Evolutionary conservation across 64 coral and sea anemone genomes (phyloP), one percentile per base, ranked within the genome.

Genomic region (Catalaphyllia jardinei): DNA sequence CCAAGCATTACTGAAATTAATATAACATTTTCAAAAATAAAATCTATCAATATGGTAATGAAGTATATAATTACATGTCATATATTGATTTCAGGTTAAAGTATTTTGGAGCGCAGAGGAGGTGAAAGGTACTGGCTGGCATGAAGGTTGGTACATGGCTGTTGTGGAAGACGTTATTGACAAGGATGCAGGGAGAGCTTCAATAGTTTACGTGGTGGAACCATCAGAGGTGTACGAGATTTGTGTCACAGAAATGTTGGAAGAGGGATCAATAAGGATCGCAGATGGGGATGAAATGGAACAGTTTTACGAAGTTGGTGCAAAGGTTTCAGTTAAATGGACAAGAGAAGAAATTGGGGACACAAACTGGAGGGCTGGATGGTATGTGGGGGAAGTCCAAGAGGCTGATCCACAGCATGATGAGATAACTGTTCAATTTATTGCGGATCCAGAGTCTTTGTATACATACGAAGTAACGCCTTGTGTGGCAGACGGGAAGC

Each of bases 91-190:
- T 35, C 0, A 49, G n/a, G 86, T 73, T 16, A 87, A 87, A 75
- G 86, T 87, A 60, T 79, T 89, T 74, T 89, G 87, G 87, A 65
- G 52, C 39, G 35, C 57, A 75, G 57, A 79, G 42, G 87, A 89
- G 39, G 74, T 75, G 55, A 60, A 76, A 39, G 73, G 35, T 50
- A 89, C 86, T 62, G 73, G 86, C 15, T 87, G 86, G 86, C 67
- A 87, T 72, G 86, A 87, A 75, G 86, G 86, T 11, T 87, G 85
- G 85, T 87, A 87, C 50, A 50, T 87, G 29, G 86, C 86, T 50
- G 55, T 87, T 30, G 52, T 87, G 52, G 74, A 75, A 31, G 86
- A 87, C 17, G 49, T 87, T 20, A 75, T 87, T 30, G 71, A 87
- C 69, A 61, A 75, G 50, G 69, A 87, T 57, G 51, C 46, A 29